phyloP scores from a whole-genome alignment of 2,113 vertebrate genomes.

The Chamaea fasciata region DNA sequence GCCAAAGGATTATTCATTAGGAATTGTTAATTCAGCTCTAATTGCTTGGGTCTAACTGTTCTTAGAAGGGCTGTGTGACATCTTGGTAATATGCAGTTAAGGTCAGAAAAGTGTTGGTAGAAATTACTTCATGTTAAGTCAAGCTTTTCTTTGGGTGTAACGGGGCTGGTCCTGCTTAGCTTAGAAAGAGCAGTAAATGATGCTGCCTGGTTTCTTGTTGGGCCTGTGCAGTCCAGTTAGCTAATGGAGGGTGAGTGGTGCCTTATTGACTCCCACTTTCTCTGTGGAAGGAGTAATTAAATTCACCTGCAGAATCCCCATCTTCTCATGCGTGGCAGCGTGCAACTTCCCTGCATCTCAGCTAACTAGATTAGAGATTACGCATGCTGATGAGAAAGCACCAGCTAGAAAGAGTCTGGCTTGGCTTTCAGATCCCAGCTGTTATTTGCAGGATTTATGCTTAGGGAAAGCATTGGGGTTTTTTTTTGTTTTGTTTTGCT shows the following conservation, averaged over 20 bases:
- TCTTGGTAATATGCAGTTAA: neutral
- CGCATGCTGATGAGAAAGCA: neutral
- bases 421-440: neutral
- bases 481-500: neutral
- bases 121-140: neutral
- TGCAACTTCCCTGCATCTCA: neutral
- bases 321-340: neutral
- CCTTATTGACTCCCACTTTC: constrained; percentile 1
- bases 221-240: neutral
- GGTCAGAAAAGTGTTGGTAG: neutral
- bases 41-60: constrained; percentile 5
- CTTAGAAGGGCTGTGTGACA: neutral
- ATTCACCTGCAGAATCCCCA: constrained; percentile 7
- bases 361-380: constrained; percentile 29
- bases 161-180: neutral
- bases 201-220: neutral
- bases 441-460: neutral
- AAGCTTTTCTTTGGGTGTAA: neutral
- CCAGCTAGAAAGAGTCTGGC: neutral
- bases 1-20: neutral
- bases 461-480: neutral
- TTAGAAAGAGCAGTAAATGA: neutral
- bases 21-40: constrained; percentile 34
- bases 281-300: neutral
- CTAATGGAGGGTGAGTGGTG: neutral